Percentiles rank a stretch among this genome's conserved stretches.
These are phyloP conservation scores for Neogale vison DNA, from an alignment of 2,113 vertebrate species.

Conservation along the genomic window DNA sequence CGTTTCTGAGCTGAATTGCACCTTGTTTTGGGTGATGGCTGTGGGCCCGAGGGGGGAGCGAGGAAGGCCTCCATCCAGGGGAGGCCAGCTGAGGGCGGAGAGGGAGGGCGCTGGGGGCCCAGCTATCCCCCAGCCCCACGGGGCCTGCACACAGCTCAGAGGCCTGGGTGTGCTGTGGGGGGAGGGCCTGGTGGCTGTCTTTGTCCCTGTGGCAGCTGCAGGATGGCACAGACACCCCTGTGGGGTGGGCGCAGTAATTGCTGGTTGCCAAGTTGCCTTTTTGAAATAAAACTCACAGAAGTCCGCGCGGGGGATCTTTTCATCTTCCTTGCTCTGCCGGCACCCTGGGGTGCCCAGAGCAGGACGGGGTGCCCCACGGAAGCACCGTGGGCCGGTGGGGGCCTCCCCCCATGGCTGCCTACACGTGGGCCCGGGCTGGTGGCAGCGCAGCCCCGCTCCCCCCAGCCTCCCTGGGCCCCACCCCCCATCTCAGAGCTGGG, in stretches of 20 bases:
- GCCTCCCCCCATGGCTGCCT: background rate
- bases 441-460: background rate
- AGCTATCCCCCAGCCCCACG: background rate
- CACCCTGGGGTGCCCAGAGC: background rate
- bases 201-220: background rate
- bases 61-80: background rate
- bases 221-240: background rate
- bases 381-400: background rate
- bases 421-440: background rate
- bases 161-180: fast-evolving
- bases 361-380: background rate
- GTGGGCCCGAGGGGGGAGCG: background rate
- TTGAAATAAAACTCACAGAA: background rate
- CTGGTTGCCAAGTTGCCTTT: slow-evolving; percentile 12
- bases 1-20: background rate
- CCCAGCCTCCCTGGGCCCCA: background rate
- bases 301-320: background rate
- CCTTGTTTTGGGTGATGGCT: background rate
- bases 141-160: background rate
- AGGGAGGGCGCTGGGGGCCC: background rate
- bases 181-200: background rate
- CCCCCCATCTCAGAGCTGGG: too few relatives aligned
- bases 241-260: background rate
- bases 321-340: background rate
- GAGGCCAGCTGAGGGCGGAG: background rate